A percentile compares a stretch with the other conserved stretches of the same genome.
phyloP scores from a whole-genome alignment of 2,113 vertebrate species.

The Gulo gulo region DNA sequence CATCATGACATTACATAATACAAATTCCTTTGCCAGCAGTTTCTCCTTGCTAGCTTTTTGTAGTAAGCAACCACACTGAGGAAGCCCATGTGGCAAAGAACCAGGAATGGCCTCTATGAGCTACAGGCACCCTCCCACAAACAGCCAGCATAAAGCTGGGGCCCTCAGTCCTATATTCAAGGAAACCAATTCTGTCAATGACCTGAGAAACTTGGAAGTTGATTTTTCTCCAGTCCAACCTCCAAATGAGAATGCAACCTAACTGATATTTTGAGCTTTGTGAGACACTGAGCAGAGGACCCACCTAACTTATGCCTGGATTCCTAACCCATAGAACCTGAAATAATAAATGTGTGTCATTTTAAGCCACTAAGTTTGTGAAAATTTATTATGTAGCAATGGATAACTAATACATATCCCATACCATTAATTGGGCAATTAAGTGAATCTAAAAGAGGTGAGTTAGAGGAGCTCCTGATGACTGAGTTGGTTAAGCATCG shows the following conservation, averaged over 20 bases:
- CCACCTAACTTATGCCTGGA: not conserved
- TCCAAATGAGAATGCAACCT: not conserved
- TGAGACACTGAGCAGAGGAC: not conserved
- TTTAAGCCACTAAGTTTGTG: not conserved
- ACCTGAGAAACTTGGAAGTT: not conserved
- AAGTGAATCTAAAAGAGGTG: not conserved
- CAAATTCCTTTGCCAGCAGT: not conserved
- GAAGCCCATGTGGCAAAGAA: not conserved
- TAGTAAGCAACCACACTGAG: not conserved
- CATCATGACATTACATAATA: not conserved
- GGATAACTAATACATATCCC: not conserved
- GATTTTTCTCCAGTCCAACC: not conserved
- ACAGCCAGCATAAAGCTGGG: not conserved
- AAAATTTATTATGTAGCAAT: not conserved
- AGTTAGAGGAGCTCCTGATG: not conserved
- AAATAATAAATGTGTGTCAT: not conserved
- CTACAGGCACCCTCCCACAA: not conserved
- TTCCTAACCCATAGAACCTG: not conserved
- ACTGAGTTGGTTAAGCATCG: not conserved
- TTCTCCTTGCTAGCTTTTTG: not conserved
- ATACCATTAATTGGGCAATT: not conserved
- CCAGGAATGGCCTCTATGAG: not conserved
- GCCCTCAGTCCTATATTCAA: not conserved
- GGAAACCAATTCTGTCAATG: not conserved
- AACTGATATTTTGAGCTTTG: not conserved